Conservation (phyloP, 53 echinoderm and acorn worm species). For the Antedon mediterranea region DNA sequence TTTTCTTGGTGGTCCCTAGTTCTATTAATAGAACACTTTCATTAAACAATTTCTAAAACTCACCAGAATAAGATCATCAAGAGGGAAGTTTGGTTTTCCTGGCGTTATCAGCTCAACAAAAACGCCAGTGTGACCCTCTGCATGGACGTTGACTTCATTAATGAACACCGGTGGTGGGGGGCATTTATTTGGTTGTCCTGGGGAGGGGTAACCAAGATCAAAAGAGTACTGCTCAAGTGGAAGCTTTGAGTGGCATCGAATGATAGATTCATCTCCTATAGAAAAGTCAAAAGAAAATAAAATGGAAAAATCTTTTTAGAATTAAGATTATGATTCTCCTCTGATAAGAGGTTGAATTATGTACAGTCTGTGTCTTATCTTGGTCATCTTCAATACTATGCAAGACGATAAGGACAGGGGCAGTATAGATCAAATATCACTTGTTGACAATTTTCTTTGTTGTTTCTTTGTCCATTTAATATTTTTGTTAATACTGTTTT, state of each 20-base stretch:
- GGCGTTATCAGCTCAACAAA: constrained; percentile 64
- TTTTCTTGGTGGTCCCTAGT: too few relatives aligned
- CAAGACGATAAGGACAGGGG: too few relatives aligned
- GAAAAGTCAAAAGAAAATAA: background rate
- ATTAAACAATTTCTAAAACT: background rate
- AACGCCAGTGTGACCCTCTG: constrained; percentile 34
- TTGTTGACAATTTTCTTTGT: too few relatives aligned
- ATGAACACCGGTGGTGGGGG: constrained; percentile 48
- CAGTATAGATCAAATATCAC: too few relatives aligned
- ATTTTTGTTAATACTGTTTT: too few relatives aligned
- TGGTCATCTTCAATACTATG: too few relatives aligned
- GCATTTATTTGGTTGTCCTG: constrained; percentile 46
- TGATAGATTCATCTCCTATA: background rate
- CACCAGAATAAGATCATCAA: constrained; percentile 64
- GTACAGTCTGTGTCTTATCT: too few relatives aligned
- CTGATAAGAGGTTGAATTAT: too few relatives aligned
- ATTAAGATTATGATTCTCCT: background rate
- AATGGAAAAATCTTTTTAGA: constrained; percentile 30
- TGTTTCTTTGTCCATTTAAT: too few relatives aligned
- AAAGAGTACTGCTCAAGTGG: constrained; percentile 45
- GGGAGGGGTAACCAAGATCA: constrained; percentile 26
- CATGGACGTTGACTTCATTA: constrained; percentile 71
- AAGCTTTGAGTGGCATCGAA: constrained; percentile 57
- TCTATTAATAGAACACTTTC: too few relatives aligned
- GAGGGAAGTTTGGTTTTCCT: constrained; percentile 45